phyloP scores from a whole-genome alignment of 2,113 vertebrate species.

The Varanus salvator region DNA sequence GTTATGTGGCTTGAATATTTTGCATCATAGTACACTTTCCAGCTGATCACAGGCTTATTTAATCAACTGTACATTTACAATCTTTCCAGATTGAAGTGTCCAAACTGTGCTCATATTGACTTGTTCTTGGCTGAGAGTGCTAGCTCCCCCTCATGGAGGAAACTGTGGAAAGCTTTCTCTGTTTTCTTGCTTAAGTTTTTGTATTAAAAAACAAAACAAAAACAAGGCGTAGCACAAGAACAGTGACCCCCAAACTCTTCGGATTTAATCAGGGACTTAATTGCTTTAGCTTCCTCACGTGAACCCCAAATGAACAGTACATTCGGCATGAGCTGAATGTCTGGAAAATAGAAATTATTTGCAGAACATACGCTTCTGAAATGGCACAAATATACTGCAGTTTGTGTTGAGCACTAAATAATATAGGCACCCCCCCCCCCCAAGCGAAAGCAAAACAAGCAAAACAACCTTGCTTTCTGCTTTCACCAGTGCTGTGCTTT shows the following conservation, averaged over 20 bases:
- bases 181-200: not conserved
- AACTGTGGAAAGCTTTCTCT: conserved; percentile 34
- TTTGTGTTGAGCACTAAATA: not conserved
- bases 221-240: not conserved
- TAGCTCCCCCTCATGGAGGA: conserved; percentile 77
- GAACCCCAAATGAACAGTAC: not conserved
- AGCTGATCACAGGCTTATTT: conserved; percentile 8
- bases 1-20: not conserved
- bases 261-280: not conserved
- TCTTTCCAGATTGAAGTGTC: conserved; percentile 38
- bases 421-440: not conserved
- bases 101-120: not conserved
- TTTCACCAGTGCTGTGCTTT: not conserved
- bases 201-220: not conserved
- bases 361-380: not conserved
- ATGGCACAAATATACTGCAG: not conserved
- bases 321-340: not conserved
- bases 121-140: conserved; percentile 65
- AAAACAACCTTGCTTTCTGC: not conserved
- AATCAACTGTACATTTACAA: conserved; percentile 37
- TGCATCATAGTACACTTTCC: conserved; percentile 27
- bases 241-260: not conserved
- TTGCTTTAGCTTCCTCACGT: not conserved
- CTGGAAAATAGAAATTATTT: not conserved
- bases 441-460: too few species aligned